These are phyloP conservation scores for Falco peregrinus DNA, from an alignment of 2,797 vertebrate genomes.

Conservation along the genomic window DNA sequence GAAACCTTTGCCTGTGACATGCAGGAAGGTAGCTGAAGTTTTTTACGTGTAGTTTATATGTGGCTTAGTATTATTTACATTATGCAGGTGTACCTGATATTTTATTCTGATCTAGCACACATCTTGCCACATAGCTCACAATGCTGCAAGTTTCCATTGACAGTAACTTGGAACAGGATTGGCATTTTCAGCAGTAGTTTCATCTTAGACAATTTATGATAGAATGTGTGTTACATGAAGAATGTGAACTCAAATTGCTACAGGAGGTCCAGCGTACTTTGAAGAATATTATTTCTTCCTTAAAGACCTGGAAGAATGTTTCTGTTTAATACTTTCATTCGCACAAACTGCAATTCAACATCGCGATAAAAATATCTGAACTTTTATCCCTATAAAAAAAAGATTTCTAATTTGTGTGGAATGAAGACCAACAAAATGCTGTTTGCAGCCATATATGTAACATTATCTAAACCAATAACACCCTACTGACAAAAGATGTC, in stretches of 20 bases:
- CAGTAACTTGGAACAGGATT: neutral
- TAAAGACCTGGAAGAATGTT: slow-evolving; percentile 44
- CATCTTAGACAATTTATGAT: neutral
- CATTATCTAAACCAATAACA: neutral
- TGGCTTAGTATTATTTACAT: neutral
- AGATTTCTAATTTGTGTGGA: slow-evolving; percentile 32
- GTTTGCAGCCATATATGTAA: neutral
- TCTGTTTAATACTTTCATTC: slow-evolving; percentile 48
- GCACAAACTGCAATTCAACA: slow-evolving; percentile 50
- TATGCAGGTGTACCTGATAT: neutral
- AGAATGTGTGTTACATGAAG: slow-evolving; percentile 22
- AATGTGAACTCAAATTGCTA: slow-evolving; percentile 37
- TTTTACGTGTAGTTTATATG: neutral
- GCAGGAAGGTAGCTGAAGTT: neutral
- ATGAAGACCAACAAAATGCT: slow-evolving; percentile 43
- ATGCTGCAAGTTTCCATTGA: neutral
- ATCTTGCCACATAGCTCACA: neutral
- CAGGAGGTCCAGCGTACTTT: slow-evolving; percentile 20
- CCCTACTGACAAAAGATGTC: slow-evolving; percentile 3
- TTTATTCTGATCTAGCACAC: neutral
- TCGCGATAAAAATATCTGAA: slow-evolving; percentile 16
- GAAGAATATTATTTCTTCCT: slow-evolving; percentile 35
- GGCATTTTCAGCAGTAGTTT: neutral
- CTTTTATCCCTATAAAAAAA: neutral
- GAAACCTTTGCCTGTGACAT: neutral